Evolutionary conservation across 1,140 invertebrate genomes (phyloP).

Genomic region (Armadillidium nasatum): DNA sequence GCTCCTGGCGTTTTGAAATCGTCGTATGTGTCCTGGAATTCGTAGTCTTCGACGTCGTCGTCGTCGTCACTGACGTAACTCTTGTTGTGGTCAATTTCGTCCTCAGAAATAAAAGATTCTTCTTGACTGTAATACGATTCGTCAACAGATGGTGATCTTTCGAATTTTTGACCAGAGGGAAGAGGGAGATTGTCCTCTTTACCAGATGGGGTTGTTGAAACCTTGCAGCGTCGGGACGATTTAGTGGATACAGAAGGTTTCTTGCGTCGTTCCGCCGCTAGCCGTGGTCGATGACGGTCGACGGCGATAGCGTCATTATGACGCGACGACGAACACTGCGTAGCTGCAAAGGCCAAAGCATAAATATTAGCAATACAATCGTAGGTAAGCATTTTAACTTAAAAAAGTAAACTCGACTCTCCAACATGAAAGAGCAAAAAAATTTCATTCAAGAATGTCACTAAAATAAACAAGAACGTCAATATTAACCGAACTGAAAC

Average conservation of each 20-base stretch:
- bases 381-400: constrained; percentile 38
- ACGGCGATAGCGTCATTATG: constrained; percentile 34
- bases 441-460: too few species aligned
- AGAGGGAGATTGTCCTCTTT: constrained; percentile 8
- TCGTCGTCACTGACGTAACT: neutral
- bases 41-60: neutral
- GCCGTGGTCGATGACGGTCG: constrained; percentile 40
- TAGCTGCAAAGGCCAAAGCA: constrained; percentile 43
- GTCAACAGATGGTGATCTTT: neutral
- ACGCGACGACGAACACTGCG: constrained; percentile 30
- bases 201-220: constrained; percentile 19
- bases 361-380: constrained; percentile 42
- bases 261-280: constrained; percentile 26
- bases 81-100: neutral
- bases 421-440: too few species aligned
- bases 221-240: constrained; percentile 23
- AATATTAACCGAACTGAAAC: too few species aligned
- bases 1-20: neutral
- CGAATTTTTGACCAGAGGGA: constrained; percentile 12
- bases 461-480: too few species aligned
- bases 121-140: constrained; percentile 24
- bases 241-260: constrained; percentile 23
- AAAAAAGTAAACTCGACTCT: too few species aligned
- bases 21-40: neutral
- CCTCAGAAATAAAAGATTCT: neutral